Conservation (phyloP, 2,113 vertebrate species). For the Chaenogobius annularis region DNA sequence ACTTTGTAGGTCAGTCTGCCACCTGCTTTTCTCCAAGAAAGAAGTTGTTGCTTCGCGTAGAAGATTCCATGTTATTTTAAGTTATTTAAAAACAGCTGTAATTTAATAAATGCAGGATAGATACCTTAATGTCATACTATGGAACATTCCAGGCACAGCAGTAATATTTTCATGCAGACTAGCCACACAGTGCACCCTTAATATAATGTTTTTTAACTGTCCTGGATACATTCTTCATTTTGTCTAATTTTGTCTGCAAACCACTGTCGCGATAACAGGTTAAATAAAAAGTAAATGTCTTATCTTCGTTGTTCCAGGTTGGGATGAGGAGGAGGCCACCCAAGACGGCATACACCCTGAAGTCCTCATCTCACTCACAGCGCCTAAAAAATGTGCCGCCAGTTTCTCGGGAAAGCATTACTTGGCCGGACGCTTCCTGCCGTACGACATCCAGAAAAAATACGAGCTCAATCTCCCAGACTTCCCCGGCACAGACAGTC, state of each 20-base stretch:
- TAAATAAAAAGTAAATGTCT: neutral
- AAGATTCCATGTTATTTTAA: neutral
- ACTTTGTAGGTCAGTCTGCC: too few species aligned
- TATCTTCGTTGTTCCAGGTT: conserved; percentile 73
- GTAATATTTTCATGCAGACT: neutral
- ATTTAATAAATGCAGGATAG: neutral
- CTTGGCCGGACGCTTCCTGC: conserved; percentile 90
- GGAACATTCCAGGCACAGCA: neutral
- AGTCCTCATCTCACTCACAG: conserved; percentile 88
- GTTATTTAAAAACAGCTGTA: neutral
- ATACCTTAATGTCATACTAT: neutral
- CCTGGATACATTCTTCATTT: too few species aligned
- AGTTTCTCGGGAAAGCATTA: conserved; percentile 91
- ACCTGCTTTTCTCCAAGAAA: too few species aligned
- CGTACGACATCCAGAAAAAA: conserved; percentile 92
- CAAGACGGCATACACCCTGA: conserved; percentile 86
- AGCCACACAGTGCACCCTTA: neutral
- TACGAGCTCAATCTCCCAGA: conserved; percentile 88
- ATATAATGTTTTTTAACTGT: too few species aligned
- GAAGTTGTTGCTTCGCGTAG: too few species aligned
- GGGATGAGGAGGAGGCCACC: conserved; percentile 81
- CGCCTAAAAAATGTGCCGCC: conserved; percentile 86
- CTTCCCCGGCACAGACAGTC: conserved; percentile 87
- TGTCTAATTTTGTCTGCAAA: too few species aligned
- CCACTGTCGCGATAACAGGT: neutral